Evolutionary conservation across 1,140 invertebrate genomes (phyloP).

Genomic region (Kradibia gibbosae): DNA sequence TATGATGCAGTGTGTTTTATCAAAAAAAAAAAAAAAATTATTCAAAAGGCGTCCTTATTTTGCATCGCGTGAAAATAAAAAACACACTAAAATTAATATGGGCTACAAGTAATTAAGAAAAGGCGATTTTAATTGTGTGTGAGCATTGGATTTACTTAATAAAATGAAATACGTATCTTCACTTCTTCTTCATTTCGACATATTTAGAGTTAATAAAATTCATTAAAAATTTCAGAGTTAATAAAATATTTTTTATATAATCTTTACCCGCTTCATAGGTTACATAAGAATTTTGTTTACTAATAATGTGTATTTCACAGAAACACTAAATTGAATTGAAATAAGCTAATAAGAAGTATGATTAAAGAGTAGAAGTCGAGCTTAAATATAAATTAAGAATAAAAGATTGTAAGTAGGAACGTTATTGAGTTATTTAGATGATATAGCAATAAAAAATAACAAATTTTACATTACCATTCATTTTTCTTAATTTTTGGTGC

Average conservation of each 20-base stretch:
- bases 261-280: too few relatives aligned
- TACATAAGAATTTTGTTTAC: too few relatives aligned
- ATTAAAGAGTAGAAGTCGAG: background rate
- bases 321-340: too few relatives aligned
- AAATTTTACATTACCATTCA: background rate
- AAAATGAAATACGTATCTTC: background rate
- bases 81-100: background rate
- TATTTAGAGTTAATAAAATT: too few relatives aligned
- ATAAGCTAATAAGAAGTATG: background rate
- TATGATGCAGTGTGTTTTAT: background rate
- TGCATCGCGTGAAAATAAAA: too few relatives aligned
- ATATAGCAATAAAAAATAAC: background rate
- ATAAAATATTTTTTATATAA: too few relatives aligned
- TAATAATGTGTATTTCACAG: too few relatives aligned
- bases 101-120: background rate
- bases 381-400: background rate
- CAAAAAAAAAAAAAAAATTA: background rate
- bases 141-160: background rate
- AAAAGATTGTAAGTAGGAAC: constrained; percentile 11
- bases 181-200: background rate
- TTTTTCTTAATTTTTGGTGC: constrained; percentile 2
- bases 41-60: background rate
- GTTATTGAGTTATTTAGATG: background rate
- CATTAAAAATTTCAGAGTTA: too few relatives aligned
- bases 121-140: constrained; percentile 8